Base-by-base conservation (phyloP, 2,888 invertebrate genomes). In the Camponotus fellah region DNA sequence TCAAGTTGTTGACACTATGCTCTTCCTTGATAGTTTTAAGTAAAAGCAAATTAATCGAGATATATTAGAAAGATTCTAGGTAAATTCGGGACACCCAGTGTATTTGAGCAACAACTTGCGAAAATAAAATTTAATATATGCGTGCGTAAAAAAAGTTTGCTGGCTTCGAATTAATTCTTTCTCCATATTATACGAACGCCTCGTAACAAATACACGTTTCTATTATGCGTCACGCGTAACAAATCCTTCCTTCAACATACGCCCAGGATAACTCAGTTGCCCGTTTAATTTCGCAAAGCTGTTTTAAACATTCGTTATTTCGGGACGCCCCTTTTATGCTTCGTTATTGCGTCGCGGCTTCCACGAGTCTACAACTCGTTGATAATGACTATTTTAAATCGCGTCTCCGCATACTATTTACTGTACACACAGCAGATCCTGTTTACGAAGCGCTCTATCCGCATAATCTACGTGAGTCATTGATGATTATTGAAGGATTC, bases 221-320 rank as follows among this genome's bases (percentile, higher is more conserved):
- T 26, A 64, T 74, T 81, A 82, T 72, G 12, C 53, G 26, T 26
- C 8, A 37, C 68, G 79, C 43, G 46, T 43, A 43, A 76, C 69
- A 37, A 62, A 40, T 72, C 66, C 34, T 58, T 62, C 64, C 69
- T 74, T 26, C 69, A 64, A 82, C 37, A 81, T 65, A 83, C 74
- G 56, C 46, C 49, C 77, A 37, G 81, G 53, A 62, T 85, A 89
- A 89, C 81, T 77, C 79, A 80, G 88, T 89, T 89, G 74, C 69
- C 72, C 77, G 82, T 68, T 75, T 76, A 84, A 85, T 86, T 83
- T 74, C 66, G 65, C 60, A 64, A 34, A 72, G 21, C 79, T 46
- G 74, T 71, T 72, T 71, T 60, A 80, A 72, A 49, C 60, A 34
- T 80, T 60, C 26, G 74, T 80, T 79, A 79, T 79, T 80, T 72